A percentile compares a stretch with the other conserved stretches of the same genome.
Conservation (phyloP, 2,888 invertebrate species). For the Andrena bicolor region DNA sequence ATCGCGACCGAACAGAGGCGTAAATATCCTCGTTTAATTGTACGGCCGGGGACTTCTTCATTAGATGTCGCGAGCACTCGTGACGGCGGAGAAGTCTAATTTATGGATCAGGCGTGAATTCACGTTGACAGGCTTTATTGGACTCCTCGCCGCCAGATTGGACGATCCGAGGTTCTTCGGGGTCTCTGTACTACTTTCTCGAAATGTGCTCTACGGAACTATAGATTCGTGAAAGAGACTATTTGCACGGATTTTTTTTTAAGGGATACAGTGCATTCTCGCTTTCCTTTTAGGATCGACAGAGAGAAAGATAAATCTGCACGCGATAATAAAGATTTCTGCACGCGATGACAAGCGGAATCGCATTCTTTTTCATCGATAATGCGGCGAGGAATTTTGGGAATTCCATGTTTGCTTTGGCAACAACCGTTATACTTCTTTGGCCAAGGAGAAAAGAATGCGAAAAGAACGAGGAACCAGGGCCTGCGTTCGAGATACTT, state of each 20-base stretch:
- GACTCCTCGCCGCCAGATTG: background rate
- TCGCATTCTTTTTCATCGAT: constrained; percentile 17
- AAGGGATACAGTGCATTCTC: background rate
- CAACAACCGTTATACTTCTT: constrained; percentile 24
- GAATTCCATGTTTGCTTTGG: background rate
- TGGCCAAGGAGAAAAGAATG: background rate
- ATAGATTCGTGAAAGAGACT: too few species aligned
- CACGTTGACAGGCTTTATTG: background rate
- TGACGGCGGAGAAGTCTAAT: background rate
- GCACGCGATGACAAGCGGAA: constrained; percentile 1
- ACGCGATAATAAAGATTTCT: constrained; percentile 11
- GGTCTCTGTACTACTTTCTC: background rate
- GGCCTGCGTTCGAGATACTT: background rate
- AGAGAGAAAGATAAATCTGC: background rate
- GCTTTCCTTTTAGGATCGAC: background rate
- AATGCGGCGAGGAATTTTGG: constrained; percentile 34
- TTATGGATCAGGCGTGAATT: constrained; percentile 16
- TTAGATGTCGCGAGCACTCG: background rate
- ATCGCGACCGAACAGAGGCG: background rate
- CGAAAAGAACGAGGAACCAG: background rate
- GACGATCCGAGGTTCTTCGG: background rate
- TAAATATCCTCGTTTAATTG: background rate
- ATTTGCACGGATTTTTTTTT: background rate
- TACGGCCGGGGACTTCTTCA: background rate
- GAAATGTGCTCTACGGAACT: background rate